Evolutionary conservation across 2,888 invertebrate species (phyloP).

Genomic region (Podotricha telesiphe): DNA sequence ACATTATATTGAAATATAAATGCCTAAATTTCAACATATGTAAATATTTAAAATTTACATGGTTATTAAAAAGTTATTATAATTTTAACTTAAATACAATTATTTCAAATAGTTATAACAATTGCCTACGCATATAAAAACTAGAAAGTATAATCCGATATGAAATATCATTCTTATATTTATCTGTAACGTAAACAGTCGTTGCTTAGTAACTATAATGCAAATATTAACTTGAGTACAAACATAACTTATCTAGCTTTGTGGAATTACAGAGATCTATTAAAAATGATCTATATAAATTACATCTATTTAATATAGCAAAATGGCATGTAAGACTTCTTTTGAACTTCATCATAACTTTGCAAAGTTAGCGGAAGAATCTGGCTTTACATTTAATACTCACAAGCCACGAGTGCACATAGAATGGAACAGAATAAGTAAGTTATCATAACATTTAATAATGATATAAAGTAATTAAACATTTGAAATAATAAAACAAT

Average conservation of each 20-base stretch:
- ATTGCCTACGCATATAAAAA: background rate
- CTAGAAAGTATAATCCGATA: background rate
- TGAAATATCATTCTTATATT: background rate
- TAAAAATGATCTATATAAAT: background rate
- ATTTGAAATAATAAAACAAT: too few relatives aligned
- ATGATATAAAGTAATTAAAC: background rate
- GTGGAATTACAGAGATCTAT: background rate
- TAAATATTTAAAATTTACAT: background rate
- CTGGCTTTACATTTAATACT: conserved; percentile 87
- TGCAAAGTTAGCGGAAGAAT: conserved; percentile 86
- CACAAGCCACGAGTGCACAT: conserved; percentile 83
- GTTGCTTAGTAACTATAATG: conserved; percentile 53
- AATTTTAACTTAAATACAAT: background rate
- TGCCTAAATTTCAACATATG: background rate
- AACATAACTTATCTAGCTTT: background rate
- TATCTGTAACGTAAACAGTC: background rate
- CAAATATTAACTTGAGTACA: conserved; percentile 44
- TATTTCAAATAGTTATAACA: background rate
- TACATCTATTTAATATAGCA: conserved; percentile 13
- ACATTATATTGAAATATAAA: background rate
- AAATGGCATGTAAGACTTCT: conserved; percentile 75
- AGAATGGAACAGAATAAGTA: conserved; percentile 88
- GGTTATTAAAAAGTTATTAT: background rate
- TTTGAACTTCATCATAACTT: conserved; percentile 87
- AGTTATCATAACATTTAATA: conserved; percentile 55